These are phyloP conservation scores for Mormyrops boulengeri DNA, from an alignment of 2,797 vertebrate species.

Conservation along the genomic window DNA sequence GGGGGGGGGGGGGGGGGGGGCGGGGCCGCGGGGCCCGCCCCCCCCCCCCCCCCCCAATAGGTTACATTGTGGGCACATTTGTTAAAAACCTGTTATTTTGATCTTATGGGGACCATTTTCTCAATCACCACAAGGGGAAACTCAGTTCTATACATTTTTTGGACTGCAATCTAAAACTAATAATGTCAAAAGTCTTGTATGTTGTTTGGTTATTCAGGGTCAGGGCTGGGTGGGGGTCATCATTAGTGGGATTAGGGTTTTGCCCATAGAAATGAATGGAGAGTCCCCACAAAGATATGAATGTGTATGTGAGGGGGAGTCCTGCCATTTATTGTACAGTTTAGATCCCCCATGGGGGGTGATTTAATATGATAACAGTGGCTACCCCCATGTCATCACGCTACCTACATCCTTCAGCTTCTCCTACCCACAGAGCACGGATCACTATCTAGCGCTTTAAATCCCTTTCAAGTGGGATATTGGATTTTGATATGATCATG, in stretches of 20 bases:
- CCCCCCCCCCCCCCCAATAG: too few species aligned
- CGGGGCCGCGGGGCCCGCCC: too few species aligned
- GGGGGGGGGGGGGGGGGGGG: too few species aligned
- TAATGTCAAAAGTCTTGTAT: too few species aligned
- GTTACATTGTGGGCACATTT: too few species aligned
- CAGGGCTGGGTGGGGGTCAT: background rate
- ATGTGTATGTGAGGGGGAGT: background rate
- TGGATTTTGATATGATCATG: constrained; percentile 13
- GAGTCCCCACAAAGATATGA: background rate
- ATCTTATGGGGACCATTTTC: too few species aligned
- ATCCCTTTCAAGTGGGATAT: background rate
- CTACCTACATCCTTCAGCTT: background rate
- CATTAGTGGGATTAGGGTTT: background rate
- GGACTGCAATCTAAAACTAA: too few species aligned
- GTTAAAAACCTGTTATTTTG: too few species aligned
- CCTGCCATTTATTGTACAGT: background rate
- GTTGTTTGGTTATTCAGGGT: background rate
- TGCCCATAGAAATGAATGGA: background rate
- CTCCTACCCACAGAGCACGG: constrained; percentile 3
- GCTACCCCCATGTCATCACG: background rate
- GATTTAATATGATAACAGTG: background rate
- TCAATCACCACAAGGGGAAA: too few species aligned
- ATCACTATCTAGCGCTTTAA: constrained; percentile 41
- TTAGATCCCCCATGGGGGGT: background rate
- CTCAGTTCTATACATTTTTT: too few species aligned